These are phyloP conservation scores for Stegana nigrithorax DNA, from an alignment of 2,888 invertebrate species.

Conservation along the genomic window DNA sequence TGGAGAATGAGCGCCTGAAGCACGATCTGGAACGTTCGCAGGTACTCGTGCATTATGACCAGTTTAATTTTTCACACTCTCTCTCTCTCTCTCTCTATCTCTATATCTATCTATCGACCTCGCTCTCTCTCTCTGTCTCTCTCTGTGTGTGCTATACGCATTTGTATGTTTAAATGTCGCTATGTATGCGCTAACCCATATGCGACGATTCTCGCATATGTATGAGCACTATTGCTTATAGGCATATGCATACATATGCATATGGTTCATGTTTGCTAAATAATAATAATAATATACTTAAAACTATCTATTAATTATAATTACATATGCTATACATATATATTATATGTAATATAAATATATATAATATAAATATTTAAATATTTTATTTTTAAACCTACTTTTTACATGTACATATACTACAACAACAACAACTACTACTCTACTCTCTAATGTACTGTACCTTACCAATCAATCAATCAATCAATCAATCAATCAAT, in stretches of 20 bases:
- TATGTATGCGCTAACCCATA: slow-evolving; percentile 16
- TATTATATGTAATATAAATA: slow-evolving; percentile 7
- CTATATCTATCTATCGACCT: too few relatives aligned
- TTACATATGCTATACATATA: slow-evolving; percentile 24
- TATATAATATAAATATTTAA: not conserved
- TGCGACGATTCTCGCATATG: too few relatives aligned
- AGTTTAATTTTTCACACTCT: slow-evolving; percentile 37
- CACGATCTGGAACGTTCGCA: slow-evolving; percentile 87
- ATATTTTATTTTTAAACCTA: not conserved
- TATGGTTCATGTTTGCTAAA: not conserved
- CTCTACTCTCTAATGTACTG: slow-evolving; percentile 26
- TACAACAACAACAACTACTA: slow-evolving; percentile 38
- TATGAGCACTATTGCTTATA: too few relatives aligned
- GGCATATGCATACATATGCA: not conserved
- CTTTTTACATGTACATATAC: slow-evolving; percentile 39
- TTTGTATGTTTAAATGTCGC: slow-evolving; percentile 36
- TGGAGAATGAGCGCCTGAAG: slow-evolving; percentile 90
- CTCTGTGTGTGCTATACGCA: slow-evolving; percentile 31
- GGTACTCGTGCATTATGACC: slow-evolving; percentile 69
- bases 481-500: slow-evolving; percentile 1
- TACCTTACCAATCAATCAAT: not conserved
- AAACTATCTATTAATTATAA: slow-evolving; percentile 3
- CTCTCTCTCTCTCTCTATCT: too few relatives aligned
- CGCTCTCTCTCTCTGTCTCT: too few relatives aligned
- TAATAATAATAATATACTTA: slow-evolving; percentile 5